phyloP scores from a whole-genome alignment of 2,113 vertebrate genomes.

The Phalacrocorax carbo region DNA sequence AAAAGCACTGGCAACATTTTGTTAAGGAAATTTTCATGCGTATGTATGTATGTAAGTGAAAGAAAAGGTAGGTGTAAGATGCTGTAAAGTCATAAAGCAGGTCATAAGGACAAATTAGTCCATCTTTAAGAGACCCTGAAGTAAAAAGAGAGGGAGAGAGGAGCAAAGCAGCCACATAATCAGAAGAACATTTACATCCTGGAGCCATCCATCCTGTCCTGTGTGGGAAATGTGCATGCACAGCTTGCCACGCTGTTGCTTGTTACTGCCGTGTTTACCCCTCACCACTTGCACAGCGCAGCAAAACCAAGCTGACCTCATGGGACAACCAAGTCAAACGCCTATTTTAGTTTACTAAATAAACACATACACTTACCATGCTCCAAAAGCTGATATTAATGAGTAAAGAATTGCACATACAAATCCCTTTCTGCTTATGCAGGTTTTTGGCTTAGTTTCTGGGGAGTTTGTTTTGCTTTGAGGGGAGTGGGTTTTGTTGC shows the following conservation, averaged over 20 bases:
- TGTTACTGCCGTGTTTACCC: neutral
- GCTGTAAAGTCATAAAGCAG: neutral
- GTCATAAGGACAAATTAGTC: neutral
- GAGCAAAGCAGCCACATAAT: neutral
- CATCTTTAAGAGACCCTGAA: neutral
- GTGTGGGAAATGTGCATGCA: accelerated
- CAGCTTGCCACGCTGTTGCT: neutral
- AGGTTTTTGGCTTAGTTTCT: neutral
- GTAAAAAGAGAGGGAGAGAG: neutral
- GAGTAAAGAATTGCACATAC: neutral
- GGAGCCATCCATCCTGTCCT: neutral
- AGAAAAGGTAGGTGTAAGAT: neutral
- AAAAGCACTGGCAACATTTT: neutral
- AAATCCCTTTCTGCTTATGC: neutral
- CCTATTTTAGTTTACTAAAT: neutral
- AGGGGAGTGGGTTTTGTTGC: neutral
- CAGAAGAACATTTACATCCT: neutral
- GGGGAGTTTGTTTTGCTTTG: neutral
- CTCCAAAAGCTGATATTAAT: neutral
- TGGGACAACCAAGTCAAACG: neutral
- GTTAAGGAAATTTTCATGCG: neutral
- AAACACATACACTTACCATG: neutral
- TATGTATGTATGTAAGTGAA: neutral
- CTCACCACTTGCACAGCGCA: neutral
- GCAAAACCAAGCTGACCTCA: neutral